Evolutionary conservation across 2,797 vertebrate genomes (phyloP).

Genomic region (Acanthurus lineatus): DNA sequence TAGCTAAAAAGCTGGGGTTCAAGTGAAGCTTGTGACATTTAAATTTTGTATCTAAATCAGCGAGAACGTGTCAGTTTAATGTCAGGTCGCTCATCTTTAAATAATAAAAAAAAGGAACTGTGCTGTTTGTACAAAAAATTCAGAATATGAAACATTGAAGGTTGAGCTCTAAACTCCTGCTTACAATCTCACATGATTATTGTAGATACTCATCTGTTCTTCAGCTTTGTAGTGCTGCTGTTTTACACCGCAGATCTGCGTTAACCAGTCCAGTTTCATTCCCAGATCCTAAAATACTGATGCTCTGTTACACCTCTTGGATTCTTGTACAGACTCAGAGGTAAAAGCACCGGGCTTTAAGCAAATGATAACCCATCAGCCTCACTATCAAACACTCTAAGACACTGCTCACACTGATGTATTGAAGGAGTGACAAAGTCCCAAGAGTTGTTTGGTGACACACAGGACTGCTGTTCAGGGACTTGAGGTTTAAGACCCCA

Average conservation of each 20-base stretch:
- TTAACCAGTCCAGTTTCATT: neutral
- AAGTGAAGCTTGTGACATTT: constrained; percentile 7
- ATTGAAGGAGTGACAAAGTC: no score
- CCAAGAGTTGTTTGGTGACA: no score
- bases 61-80: neutral
- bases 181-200: neutral
- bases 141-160: neutral
- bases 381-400: no score
- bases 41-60: neutral
- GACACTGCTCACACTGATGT: no score
- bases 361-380: no score
- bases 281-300: no score
- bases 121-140: neutral
- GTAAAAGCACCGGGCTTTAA: no score
- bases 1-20: constrained; percentile 3
- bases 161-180: neutral
- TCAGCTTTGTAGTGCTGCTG: neutral
- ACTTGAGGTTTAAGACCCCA: no score
- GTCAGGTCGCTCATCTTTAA: constrained; percentile 1
- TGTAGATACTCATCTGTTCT: neutral
- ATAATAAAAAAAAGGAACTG: no score
- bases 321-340: no score
- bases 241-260: neutral
- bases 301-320: no score
- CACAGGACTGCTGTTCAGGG: no score